These are phyloP conservation scores for Potamarius usumacintae DNA, from an alignment of 2,113 vertebrate genomes.

Conservation along the genomic window DNA sequence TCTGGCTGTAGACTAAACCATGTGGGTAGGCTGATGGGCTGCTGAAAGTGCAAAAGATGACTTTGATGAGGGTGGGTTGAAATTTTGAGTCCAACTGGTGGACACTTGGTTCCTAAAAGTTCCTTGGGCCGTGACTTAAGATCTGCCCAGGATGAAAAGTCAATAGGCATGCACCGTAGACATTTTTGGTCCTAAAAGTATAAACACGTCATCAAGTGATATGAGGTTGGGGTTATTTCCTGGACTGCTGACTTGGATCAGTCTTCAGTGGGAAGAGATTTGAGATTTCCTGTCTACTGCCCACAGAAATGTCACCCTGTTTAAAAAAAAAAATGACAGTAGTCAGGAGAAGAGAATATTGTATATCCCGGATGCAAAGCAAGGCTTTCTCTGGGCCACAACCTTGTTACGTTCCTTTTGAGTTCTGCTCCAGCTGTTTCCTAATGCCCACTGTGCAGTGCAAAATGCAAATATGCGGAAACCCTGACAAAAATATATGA, in stretches of 20 bases:
- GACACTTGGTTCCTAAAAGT: neutral
- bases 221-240: constrained; percentile 54
- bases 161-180: neutral
- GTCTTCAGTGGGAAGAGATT: constrained; percentile 1
- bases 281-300: constrained; percentile 7
- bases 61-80: neutral
- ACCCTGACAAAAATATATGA: constrained; percentile 60
- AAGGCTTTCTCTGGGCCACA: neutral
- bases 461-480: constrained; percentile 53
- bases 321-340: neutral
- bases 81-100: neutral
- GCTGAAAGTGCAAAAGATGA: neutral
- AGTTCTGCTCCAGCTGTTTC: constrained; percentile 71
- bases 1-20: neutral
- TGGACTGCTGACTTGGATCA: constrained; percentile 65
- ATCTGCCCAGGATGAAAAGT: neutral
- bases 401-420: constrained; percentile 17
- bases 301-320: neutral
- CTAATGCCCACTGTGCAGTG: constrained; percentile 56
- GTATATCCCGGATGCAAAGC: constrained; percentile 21
- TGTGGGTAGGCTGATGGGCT: neutral
- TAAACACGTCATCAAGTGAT: constrained; percentile 51
- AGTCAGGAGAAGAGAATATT: neutral
- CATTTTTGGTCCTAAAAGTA: neutral
- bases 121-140: neutral